Percentiles rank a stretch among this genome's conserved stretches.
These are phyloP conservation scores for Petrolisthes cinctipes DNA, from an alignment of 2,888 invertebrate species.

Conservation along the genomic window DNA sequence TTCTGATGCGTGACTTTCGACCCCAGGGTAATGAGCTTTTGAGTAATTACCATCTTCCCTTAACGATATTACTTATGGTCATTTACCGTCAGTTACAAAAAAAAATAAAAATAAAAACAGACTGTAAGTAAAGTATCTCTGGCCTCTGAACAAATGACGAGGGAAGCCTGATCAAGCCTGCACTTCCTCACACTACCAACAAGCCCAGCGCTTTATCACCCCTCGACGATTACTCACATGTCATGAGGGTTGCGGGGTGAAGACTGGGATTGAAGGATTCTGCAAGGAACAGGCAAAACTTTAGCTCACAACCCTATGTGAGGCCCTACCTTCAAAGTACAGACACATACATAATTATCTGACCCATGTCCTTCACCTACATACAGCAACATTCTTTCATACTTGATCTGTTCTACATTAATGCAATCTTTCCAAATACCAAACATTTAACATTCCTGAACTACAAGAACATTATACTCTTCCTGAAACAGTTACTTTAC, in stretches of 20 bases:
- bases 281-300: conserved; percentile 56
- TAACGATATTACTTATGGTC: not conserved
- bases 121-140: not conserved
- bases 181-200: conserved; percentile 27
- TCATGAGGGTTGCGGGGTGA: conserved; percentile 64
- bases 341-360: no score
- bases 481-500: no score
- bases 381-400: no score
- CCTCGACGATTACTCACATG: conserved; percentile 61
- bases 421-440: no score
- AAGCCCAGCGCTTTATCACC: conserved; percentile 23
- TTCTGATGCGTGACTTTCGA: no score
- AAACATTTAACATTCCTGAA: no score
- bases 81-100: no score
- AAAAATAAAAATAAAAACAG: no score
- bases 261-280: conserved; percentile 64
- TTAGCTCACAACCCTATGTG: conserved; percentile 31
- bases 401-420: no score
- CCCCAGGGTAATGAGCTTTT: no score
- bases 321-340: not conserved
- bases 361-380: no score
- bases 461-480: no score
- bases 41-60: not conserved
- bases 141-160: not conserved
- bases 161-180: not conserved